phyloP scores from a whole-genome alignment of 2,888 invertebrate genomes.

The Synanthedon tipuliformis region DNA sequence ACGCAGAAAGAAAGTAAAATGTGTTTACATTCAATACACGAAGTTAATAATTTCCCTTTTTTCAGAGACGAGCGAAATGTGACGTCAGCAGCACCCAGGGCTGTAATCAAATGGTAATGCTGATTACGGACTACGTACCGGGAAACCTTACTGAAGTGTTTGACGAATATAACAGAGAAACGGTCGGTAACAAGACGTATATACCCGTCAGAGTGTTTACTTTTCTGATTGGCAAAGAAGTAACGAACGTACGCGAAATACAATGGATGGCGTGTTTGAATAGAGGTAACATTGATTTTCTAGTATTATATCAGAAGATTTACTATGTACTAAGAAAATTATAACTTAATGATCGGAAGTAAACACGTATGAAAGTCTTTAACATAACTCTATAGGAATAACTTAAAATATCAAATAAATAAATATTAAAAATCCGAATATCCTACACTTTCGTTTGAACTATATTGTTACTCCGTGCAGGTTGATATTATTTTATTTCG shows the following conservation, averaged over 20 bases:
- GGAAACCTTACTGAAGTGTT: slow-evolving; percentile 89
- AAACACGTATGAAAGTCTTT: too few species aligned
- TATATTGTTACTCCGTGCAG: too few species aligned
- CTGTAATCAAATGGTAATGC: slow-evolving; percentile 97
- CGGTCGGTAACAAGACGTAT: slow-evolving; percentile 70
- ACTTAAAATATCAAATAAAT: too few species aligned
- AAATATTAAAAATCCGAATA: too few species aligned
- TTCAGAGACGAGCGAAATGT: slow-evolving; percentile 38
- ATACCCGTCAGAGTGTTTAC: slow-evolving; percentile 94
- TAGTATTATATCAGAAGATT: not conserved
- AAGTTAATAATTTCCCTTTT: not conserved
- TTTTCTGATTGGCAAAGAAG: slow-evolving; percentile 94
- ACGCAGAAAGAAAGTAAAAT: too few species aligned
- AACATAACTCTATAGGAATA: too few species aligned
- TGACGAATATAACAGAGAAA: slow-evolving; percentile 79
- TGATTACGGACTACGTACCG: slow-evolving; percentile 95
- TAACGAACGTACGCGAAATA: slow-evolving; percentile 88
- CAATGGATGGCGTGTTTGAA: slow-evolving; percentile 96
- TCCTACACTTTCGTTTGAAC: too few species aligned
- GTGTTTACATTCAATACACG: too few species aligned
- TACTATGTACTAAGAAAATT: too few species aligned
- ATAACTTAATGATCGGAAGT: not conserved
- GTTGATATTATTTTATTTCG: too few species aligned
- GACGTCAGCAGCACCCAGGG: slow-evolving; percentile 58
- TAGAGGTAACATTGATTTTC: slow-evolving; percentile 72